Evolutionary conservation across 1,140 invertebrate species (phyloP), one percentile per base, ranked within the genome.

Genomic region (Vanessa atalanta): DNA sequence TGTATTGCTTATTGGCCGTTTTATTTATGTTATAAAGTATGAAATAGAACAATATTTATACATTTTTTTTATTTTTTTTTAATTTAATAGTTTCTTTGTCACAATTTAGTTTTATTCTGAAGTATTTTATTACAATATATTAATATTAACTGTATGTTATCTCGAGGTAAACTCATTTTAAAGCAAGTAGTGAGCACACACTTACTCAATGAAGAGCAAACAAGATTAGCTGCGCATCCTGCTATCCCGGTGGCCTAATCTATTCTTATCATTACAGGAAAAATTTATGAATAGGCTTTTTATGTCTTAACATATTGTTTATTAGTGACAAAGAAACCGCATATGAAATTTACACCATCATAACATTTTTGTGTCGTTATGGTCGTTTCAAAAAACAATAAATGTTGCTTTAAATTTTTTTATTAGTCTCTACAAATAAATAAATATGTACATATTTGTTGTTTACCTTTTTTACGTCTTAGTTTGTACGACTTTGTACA

Each of bases 201-300:
- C 81, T 85, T 80, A 78, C 75, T 82, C 78, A 78, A 79, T 83
- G 82, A 79, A 86, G 75, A 77, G 79, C 81, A 90, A 89, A 90
- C 87, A 92, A 92, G 90, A 92, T 92, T 92, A 92, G 75, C 78
- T 76, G 74, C 82, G 86, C 88, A 87, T 91, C 88, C 88, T 92
- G 90, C 87, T 82, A 80, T 89, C 84, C 87, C 85, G 90, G 90
- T 92, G 90, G 90, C 81, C 90, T 88, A 83, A 89, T 87, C 88
- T 83, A 79, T 81, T 81, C 80, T 90, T 92, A 92, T 92, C 88
- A 85, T 78, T 83, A 82, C 74, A 73, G 80, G 81, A 80, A 89
- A 81, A 88, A 88, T 88, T 89, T 91, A 91, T 89, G 88, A 89
- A 89, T 82, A 86, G 77, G 70, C 69, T 66, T 72, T 80, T 79